A percentile compares a stretch with the other conserved stretches of the same genome.
Evolutionary conservation across 2,888 invertebrate genomes (phyloP).

Genomic region (Drosophila seclusa): DNA sequence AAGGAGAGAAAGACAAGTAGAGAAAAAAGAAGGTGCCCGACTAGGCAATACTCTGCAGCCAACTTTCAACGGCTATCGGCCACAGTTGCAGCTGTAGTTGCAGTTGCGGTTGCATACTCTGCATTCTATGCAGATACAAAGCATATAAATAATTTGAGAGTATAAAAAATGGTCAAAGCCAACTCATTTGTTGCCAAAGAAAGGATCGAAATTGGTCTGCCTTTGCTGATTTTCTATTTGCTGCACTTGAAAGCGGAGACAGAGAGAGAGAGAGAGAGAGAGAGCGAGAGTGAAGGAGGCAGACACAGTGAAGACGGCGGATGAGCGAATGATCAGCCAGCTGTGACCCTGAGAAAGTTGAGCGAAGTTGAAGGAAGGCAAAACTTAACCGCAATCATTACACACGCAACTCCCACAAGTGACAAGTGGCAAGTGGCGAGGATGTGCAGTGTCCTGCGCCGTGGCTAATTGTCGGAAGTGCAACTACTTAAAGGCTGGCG

Average conservation of each 20-base stretch:
- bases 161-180: no score
- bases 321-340: conserved; percentile 48
- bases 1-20: background rate
- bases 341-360: conserved; percentile 75
- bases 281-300: no score
- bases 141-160: no score
- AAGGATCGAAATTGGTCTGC: no score
- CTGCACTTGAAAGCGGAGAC: background rate
- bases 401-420: conserved; percentile 64
- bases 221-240: no score
- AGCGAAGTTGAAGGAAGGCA: background rate
- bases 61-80: background rate
- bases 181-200: no score
- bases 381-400: conserved; percentile 73
- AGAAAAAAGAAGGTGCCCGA: background rate
- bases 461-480: conserved; percentile 69
- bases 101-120: background rate
- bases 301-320: background rate
- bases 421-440: conserved; percentile 8
- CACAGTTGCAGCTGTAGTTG: background rate
- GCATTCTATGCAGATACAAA: background rate
- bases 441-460: conserved; percentile 38
- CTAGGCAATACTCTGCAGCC: background rate
- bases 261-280: background rate
- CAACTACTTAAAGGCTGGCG: conserved; percentile 63